Percentiles rank a stretch among this genome's conserved stretches.
Conservation (phyloP, 2,888 invertebrate species). For the Eumacrocentrus americanus region DNA sequence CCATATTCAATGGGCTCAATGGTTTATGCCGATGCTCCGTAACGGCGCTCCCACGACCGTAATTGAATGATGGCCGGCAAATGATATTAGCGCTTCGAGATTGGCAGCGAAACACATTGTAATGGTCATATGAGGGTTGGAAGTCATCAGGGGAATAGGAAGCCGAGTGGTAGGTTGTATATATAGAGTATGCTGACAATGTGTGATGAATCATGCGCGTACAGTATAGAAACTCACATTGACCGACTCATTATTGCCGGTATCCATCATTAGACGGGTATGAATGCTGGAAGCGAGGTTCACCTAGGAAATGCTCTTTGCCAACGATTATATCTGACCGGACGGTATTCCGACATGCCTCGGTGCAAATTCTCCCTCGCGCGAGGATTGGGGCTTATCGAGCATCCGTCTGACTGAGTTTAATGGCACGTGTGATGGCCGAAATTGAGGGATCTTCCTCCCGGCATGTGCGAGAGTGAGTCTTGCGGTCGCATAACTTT, state of each 20-base stretch:
- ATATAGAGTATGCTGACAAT: too few species aligned
- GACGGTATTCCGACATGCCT: slow-evolving; percentile 37
- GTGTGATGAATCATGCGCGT: background rate
- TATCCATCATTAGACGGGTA: slow-evolving; percentile 16
- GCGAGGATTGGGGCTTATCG: slow-evolving; percentile 37
- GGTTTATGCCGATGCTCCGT: slow-evolving; percentile 42
- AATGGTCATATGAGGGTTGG: slow-evolving; percentile 40
- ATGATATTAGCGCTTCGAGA: slow-evolving; percentile 56
- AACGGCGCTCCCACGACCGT: slow-evolving; percentile 37
- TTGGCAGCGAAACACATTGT: slow-evolving; percentile 50
- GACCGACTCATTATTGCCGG: slow-evolving; percentile 31
- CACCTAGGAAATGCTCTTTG: slow-evolving; percentile 38
- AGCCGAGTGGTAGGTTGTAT: too few species aligned
- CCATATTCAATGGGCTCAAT: slow-evolving; percentile 46
- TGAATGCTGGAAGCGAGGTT: background rate
- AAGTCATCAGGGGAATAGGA: slow-evolving; percentile 32
- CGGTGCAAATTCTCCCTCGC: slow-evolving; percentile 37
- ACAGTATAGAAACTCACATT: slow-evolving; percentile 26
- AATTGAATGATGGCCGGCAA: slow-evolving; percentile 55
- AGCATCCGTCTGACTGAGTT: slow-evolving; percentile 40
- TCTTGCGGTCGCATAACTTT: too few species aligned
- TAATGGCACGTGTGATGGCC: slow-evolving; percentile 43
- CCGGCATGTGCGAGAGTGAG: too few species aligned
- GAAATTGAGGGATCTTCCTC: slow-evolving; percentile 37
- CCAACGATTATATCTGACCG: slow-evolving; percentile 43